Evolutionary conservation across 2,888 invertebrate genomes (phyloP).

Genomic region (Pristionchus arcanus): DNA sequence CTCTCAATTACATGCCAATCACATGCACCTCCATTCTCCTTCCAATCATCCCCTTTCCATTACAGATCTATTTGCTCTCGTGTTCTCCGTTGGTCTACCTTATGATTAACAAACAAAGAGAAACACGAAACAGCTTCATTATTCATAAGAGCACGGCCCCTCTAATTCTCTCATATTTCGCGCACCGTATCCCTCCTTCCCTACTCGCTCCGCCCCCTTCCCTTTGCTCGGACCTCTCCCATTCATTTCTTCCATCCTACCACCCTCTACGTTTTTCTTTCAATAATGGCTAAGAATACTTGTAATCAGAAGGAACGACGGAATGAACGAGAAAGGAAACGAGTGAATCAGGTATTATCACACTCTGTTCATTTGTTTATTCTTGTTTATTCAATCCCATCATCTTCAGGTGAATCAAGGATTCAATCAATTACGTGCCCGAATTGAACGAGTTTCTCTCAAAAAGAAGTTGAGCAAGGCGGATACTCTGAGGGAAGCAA

Average conservation of each 20-base stretch:
- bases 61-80: not conserved
- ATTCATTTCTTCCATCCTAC: not conserved
- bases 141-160: slow-evolving; percentile 23
- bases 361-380: not conserved
- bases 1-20: slow-evolving; percentile 37
- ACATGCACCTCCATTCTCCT: not conserved
- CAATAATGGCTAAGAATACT: not conserved
- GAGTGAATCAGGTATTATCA: slow-evolving; percentile 64
- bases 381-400: not conserved
- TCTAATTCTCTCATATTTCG: slow-evolving; percentile 37
- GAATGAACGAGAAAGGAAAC: slow-evolving; percentile 66
- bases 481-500: slow-evolving; percentile 66
- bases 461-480: slow-evolving; percentile 70
- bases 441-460: slow-evolving; percentile 57
- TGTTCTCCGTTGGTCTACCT: slow-evolving; percentile 44
- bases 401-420: slow-evolving; percentile 64
- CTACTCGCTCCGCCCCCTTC: slow-evolving; percentile 6
- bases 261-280: not conserved
- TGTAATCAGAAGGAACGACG: slow-evolving; percentile 57
- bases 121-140: slow-evolving; percentile 17
- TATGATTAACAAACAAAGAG: slow-evolving; percentile 47
- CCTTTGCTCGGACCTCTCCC: not conserved
- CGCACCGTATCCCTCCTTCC: slow-evolving; percentile 45
- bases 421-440: slow-evolving; percentile 63
- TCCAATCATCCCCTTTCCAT: not conserved